Base-by-base conservation (phyloP, 2,888 invertebrate species). In the Choreutis nemorana region DNA sequence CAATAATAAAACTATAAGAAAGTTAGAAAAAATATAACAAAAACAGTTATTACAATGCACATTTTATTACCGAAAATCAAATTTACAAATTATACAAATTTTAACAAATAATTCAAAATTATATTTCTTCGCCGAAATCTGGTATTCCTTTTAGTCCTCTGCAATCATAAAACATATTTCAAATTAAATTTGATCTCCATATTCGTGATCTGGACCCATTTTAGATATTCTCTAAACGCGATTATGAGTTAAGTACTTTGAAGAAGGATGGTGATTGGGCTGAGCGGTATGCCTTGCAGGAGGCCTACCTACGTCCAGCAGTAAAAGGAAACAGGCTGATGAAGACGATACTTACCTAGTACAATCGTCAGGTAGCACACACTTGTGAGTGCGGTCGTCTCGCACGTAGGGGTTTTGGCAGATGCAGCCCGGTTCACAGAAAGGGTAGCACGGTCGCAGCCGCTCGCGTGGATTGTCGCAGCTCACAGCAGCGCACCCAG, bases 331-430 rank as follows among this genome's bases (percentile, higher is more conserved):
- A 23, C 7, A 5, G 11, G n/a, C n/a, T n/a, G n/a, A n/a, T n/a
- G n/a, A n/a, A n/a, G n/a, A n/a, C n/a, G n/a, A n/a, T 31, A 33
- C 49, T 53, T 52, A 78, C 77, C 68, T 75, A n/a, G 75, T 66
- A 44, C 78, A 77, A 14, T 78, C 72, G 9, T 71, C 72, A 1
- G 67, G 68, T 23, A 67, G 34, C 8, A 77, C 65, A 35, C 78
- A 78, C 40, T 78, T 78, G 41, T 78, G 77, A n/a, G 78, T 78
- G 23, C 78, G 51, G 35, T 77, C 78, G 35, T 78, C 78, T 3
- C 78, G 48, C 1, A 77, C 68, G 34, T 66, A 71, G 1, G 77
- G 77, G 11, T 56, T 62, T 8, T 54, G 44, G 41, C 78, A 78
- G 23, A 77, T 55, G 42, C 78, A 78, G 13, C 78, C 78, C 0